phyloP scores from a whole-genome alignment of 2,888 invertebrate species.

The Nymphalis polychloros region DNA sequence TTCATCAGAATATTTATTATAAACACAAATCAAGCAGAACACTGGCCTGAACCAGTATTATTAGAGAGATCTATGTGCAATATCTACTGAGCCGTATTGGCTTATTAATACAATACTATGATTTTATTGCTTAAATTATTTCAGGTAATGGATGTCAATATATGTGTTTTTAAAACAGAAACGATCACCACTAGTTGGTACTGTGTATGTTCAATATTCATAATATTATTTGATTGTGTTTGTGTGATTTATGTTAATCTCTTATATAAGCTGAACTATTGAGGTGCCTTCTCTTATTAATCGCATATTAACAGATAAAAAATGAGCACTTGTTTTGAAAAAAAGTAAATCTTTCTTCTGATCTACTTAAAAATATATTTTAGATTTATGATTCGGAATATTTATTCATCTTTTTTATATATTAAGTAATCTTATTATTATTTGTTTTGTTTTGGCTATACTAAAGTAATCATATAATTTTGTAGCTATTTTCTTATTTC shows the following conservation, averaged over 20 bases:
- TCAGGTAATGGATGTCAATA: constrained; percentile 70
- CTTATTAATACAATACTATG: too few species aligned
- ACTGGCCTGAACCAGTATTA: too few species aligned
- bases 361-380: too few species aligned
- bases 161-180: constrained; percentile 63
- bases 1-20: too few species aligned
- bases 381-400: background rate
- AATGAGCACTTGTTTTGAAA: background rate
- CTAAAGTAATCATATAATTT: background rate
- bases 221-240: constrained; percentile 10
- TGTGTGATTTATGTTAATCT: constrained; percentile 7
- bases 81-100: too few species aligned
- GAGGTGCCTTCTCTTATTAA: background rate
- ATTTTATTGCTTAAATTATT: constrained; percentile 43
- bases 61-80: too few species aligned
- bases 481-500: background rate
- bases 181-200: constrained; percentile 65
- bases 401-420: background rate
- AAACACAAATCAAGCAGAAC: too few species aligned
- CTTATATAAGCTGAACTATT: background rate
- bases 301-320: background rate
- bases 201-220: constrained; percentile 62
- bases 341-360: background rate
- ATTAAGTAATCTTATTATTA: background rate
- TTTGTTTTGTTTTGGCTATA: constrained; percentile 2